phyloP scores from a whole-genome alignment of 2,113 vertebrate species.

The human region GRCh38 chr7:30789001-30789500 shows the following conservation, averaged over 20 bases:
- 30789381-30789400: neutral
- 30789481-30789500: neutral
- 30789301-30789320: neutral
- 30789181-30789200: neutral
- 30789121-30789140: neutral
- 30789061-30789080: neutral
- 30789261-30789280: neutral
- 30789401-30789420: neutral
- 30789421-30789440: neutral
- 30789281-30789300: neutral
- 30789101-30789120: neutral
- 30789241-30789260: neutral
- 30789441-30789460: neutral
- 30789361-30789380: neutral
- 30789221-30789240: neutral
- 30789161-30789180: neutral
- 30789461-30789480: neutral
- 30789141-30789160: neutral
- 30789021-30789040: neutral
- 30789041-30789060: neutral
- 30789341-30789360: neutral
- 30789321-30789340: neutral
- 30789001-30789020: neutral
- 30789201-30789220: accelerated
- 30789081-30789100: neutral